Conservation (phyloP, 2,888 invertebrate genomes). For the Lordiphosa fenestrarum region DNA sequence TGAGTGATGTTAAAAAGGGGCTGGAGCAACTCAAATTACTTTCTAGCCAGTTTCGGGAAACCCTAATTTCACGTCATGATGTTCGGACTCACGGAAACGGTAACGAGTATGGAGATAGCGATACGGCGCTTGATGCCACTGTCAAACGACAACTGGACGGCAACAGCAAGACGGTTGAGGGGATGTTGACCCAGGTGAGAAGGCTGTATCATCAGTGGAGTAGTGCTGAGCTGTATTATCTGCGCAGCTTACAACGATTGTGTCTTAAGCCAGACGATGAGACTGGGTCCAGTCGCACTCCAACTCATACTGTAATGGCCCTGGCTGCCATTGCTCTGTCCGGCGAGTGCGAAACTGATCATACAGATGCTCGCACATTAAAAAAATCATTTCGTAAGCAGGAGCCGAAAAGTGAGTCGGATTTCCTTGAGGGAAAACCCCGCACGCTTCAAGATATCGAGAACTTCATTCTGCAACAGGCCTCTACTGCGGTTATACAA, state of each 20-base stretch:
- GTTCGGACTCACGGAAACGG: not conserved
- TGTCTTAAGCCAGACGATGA: constrained; percentile 34
- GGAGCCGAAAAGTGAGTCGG: constrained; percentile 11
- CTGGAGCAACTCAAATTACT: constrained; percentile 71
- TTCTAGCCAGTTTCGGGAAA: constrained; percentile 72
- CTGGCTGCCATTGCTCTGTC: constrained; percentile 68
- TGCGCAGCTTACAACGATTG: constrained; percentile 62
- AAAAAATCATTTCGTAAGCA: constrained; percentile 12
- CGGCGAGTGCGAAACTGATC: constrained; percentile 37
- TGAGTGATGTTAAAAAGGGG: constrained; percentile 78
- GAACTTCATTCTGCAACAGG: constrained; percentile 54
- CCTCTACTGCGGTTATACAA: constrained; percentile 17
- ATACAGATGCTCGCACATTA: constrained; percentile 9
- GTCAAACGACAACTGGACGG: constrained; percentile 46
- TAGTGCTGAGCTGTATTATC: constrained; percentile 65
- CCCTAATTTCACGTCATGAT: constrained; percentile 14
- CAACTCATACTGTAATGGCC: constrained; percentile 54
- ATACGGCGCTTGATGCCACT: constrained; percentile 36
- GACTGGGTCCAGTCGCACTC: constrained; percentile 5
- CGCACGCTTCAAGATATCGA: constrained; percentile 57
- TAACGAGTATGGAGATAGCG: constrained; percentile 2
- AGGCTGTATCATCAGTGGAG: constrained; percentile 57
- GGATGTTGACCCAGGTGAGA: constrained; percentile 49
- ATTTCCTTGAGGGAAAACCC: constrained; percentile 10
- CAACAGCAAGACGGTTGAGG: constrained; percentile 39